Evolutionary conservation across 2,888 invertebrate genomes (phyloP), one percentile per base, ranked within the genome.

Genomic region (Netelia fuscicornis): DNA sequence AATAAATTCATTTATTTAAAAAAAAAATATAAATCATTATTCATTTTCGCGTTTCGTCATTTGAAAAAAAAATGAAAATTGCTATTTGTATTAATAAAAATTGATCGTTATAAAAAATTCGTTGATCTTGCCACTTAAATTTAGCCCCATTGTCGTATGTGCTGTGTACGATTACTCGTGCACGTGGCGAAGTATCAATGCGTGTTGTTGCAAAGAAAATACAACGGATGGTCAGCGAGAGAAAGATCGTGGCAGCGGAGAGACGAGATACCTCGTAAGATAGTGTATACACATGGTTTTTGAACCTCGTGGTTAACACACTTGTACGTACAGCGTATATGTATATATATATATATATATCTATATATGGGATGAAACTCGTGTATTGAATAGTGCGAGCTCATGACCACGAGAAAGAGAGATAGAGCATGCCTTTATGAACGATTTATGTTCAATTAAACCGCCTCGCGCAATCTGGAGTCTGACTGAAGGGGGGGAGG

Each of bases 391-490:
- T 42, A 70, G 67, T 58, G 88, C 87, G 88, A 89, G 83, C 72
- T 48, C 70, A 80, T 70, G 80, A 81, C 81, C 80, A 76, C 81
- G 84, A 83, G 71, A 75, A 72, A 30, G 30, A 30, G 30, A 30
- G 30, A 30, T 30, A 30, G 30, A 74, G 84, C 62, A 64, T 13
- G 86, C 88, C 84, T 89, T 90, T 90, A 89, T 89, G 89, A 90
- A 90, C 90, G 89, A 90, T 90, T 91, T 91, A 91, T 89, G 90
- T 90, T 91, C 89, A 89, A 90, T 91, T 90, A 91, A 91, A 90
- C 86, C 88, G 88, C 87, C 87, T 87, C 78, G 89, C 80, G 85
- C 90, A 90, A 91, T 91, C 90, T 88, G 87, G 80, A 88, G 87
- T 89, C 88, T 81, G 89, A 87, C 85, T 86, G 58, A 83, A 60